These are phyloP conservation scores for Tokudaia tokunoshimensis DNA, from an alignment of 2,797 vertebrate species.

Conservation along the genomic window DNA sequence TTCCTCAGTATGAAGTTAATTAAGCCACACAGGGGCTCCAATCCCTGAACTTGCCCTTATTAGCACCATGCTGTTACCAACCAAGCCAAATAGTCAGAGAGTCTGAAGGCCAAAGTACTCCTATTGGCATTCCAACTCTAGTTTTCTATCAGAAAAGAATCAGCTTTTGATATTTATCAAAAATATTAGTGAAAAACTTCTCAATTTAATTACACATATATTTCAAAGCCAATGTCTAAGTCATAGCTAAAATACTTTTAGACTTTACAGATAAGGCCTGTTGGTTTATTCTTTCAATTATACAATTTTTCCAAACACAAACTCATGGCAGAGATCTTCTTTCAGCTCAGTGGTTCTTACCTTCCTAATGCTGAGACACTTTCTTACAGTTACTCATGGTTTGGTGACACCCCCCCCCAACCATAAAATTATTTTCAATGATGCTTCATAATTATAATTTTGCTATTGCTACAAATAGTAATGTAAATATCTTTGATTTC, in stretches of 20 bases:
- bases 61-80: slow-evolving; percentile 68
- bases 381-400: not conserved
- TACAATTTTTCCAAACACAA: not conserved
- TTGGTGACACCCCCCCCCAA: not conserved
- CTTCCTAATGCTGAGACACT: not conserved
- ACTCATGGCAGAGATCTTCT: not conserved
- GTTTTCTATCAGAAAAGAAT: slow-evolving; percentile 50
- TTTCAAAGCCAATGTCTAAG: slow-evolving; percentile 2
- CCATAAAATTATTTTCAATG: not conserved
- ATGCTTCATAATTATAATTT: not conserved
- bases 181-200: slow-evolving; percentile 40
- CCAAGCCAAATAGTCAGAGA: slow-evolving; percentile 52
- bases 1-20: slow-evolving; percentile 70
- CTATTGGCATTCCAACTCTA: slow-evolving; percentile 7
- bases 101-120: slow-evolving; percentile 39
- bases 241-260: slow-evolving; percentile 2
- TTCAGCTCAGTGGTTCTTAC: not conserved
- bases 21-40: slow-evolving; percentile 62
- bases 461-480: not conserved
- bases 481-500: not conserved
- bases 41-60: slow-evolving; percentile 63
- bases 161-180: slow-evolving; percentile 57
- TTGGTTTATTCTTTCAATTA: slow-evolving; percentile 46
- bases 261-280: not conserved
- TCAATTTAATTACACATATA: slow-evolving; percentile 21